Base-by-base conservation (phyloP, 53 echinoderm and acorn worm species). In the Crossaster papposus region DNA sequence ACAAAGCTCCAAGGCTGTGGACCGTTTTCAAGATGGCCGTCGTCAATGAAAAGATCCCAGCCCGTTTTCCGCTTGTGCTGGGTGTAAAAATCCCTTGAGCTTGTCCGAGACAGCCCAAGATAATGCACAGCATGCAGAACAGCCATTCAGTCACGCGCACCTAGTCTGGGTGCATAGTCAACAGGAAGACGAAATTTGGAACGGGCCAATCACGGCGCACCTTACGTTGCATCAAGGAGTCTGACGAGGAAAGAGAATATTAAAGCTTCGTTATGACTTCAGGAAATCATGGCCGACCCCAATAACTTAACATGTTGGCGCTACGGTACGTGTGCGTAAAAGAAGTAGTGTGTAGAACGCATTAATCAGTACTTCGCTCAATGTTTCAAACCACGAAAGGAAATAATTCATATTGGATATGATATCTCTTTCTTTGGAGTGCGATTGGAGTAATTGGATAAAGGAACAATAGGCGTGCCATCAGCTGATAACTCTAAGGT, bases 361-460 rank as follows among this genome's bases (percentile, higher is more conserved):
- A 15, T n/a, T n/a, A n/a, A n/a, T 20, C 18, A 71, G 71, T 71
- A 18, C 18, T 17, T 4, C 36, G 31, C 36, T 0, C 22, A 17
- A 36, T 74, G 75, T 74, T 31, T 35, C n/a, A 33, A 1, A 34
- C 18, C 4, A 29, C 55, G 75, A 55, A 86, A 75, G 86, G 86
- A 87, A 76, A 76, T 37, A 34, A 62, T 76, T 74, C 76, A 54
- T 32, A 71, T 10, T 76, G 87, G 87, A 77, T 62, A 54, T 77
- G n/a, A 34, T 58, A 54, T 51, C 74, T 30, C 38, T 53, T 53
- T 72, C 54, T 54, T 20, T 75, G 58, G 36, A 29, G 33, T 23
- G n/a, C n/a, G n/a, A n/a, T n/a, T n/a, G n/a, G n/a, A 17, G 36
- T 87, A 87, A 87, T 87, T 87, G 77, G 76, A 87, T 87, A 55